Evolutionary conservation across 2,113 vertebrate species (phyloP), one percentile per base, ranked within the genome.

Genomic region (Tapirus terrestris): DNA sequence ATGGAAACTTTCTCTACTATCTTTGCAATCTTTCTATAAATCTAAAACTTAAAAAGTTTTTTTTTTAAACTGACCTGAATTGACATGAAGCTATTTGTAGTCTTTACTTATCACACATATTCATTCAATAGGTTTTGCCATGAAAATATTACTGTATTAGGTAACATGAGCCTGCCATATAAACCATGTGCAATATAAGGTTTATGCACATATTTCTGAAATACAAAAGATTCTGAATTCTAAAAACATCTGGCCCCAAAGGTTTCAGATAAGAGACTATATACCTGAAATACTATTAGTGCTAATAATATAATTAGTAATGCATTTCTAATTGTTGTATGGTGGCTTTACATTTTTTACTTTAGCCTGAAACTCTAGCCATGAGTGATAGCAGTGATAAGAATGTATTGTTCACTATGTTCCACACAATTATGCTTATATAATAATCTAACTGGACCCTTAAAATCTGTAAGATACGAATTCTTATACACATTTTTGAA

Each of bases 111-210:
- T 68, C 18, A 82, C 12, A 89, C 4, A 29, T 68, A 79, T 39
- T 45, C 43, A 96, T 82, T 96, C 33, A 36, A 36, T 12, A 92
- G 25, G n/a, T 91, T 93, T 91, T 94, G 23, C n/a, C n/a, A 7
- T 93, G n/a, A 83, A 94, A 93, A 81, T 83, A 83, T 13, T 58
- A 48, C 72, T 56, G 5, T 65, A 36, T 80, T 93, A 83, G n/a
- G 75, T 80, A 80, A 79, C 17, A 6, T 25, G 61, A 10, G 3
- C 43, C 16, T 90, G 29, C 14, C 51, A 53, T 53, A 53, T 53
- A 53, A 53, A 53, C 14, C 51, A 53, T 16, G 51, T 14, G 14
- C 51, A 53, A 73, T 77, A 89, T 31, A 67, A 36, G 1, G 8
- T n/a, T 83, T 84, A 63, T 9, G 6, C 3, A 90, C 31, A 65